These are phyloP conservation scores for Zelostemma sp. DNA, from an alignment of 1,140 invertebrate species.

Conservation along the genomic window DNA sequence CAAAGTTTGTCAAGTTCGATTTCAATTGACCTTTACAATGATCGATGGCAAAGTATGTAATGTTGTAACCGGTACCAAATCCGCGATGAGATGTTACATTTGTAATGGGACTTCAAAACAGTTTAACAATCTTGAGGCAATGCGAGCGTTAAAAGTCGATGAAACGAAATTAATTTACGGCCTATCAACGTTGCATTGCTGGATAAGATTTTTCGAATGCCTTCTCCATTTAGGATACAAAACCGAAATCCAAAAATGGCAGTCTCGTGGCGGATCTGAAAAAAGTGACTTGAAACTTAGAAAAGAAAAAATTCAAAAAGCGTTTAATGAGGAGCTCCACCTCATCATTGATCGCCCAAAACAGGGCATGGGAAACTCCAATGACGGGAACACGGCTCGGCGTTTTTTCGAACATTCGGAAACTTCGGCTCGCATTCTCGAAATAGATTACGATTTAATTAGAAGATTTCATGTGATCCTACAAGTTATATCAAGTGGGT, in stretches of 20 bases:
- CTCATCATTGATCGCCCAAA: background rate
- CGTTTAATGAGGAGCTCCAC: slow-evolving; percentile 1
- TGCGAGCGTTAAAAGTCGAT: background rate
- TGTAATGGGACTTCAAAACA: slow-evolving; percentile 4
- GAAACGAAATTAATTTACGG: background rate
- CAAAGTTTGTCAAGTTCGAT: background rate
- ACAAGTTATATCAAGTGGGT: no score
- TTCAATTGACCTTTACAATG: slow-evolving; percentile 10
- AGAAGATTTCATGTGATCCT: background rate
- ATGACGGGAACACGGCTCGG: slow-evolving; percentile 1
- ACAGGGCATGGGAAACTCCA: background rate
- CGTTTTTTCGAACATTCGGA: background rate
- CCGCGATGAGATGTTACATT: slow-evolving; percentile 2
- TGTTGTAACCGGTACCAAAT: slow-evolving; percentile 3
- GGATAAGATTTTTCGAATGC: slow-evolving; percentile 9
- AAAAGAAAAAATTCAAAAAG: slow-evolving; percentile 4
- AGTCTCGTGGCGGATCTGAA: background rate
- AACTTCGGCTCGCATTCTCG: background rate
- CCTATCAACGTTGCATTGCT: background rate
- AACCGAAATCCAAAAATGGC: background rate
- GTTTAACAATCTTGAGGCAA: background rate
- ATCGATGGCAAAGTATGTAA: slow-evolving; percentile 6
- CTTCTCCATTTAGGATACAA: slow-evolving; percentile 1
- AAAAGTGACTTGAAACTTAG: background rate
- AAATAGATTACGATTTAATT: background rate